Evolutionary conservation across 2,113 vertebrate genomes (phyloP), one percentile per base, ranked within the genome.

Genomic region (Condylura cristata): DNA sequence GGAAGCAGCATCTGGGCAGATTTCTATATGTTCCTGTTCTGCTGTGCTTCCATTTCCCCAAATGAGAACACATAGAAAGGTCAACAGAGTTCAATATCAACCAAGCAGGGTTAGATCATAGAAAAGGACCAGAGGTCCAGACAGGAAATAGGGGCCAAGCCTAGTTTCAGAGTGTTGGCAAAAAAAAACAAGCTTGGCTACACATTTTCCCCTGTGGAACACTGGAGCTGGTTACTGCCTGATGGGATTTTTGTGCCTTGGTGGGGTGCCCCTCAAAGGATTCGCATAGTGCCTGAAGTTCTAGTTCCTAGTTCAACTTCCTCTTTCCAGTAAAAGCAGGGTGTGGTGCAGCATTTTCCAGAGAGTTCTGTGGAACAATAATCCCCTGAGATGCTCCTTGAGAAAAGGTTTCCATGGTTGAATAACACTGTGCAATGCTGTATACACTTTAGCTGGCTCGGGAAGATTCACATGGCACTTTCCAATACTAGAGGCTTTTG

Each of bases 271-370:
- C 37, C 46, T 60, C 2, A 14, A 4, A 6, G 63, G 78, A 70
- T 22, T 51, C 1, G 2, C 1, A 2, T n/a, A 53, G 68, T 11
- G 83, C 79, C 83, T 60, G 34, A 72, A 92, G 58, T 39, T 70
- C 79, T 91, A 89, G 75, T 17, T 89, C 75, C 53, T 32, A 72
- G 65, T 11, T 60, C 80, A 51, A 28, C 88, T 95, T 96, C 97
- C 93, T 97, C 87, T 95, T 96, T 96, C 89, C 95, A 93, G 80
- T 84, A 92, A 87, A 83, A 72, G 41, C 66, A 85, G 96, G 94
- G 95, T 89, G 96, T 96, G 95, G 96, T 61, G 16, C 61, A 60
- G 66, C 92, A 93, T 94, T 96, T 97, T 96, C 95, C 94, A 96
- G 91, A 96, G 91, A 84, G 82, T 93, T 97, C 80, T 80, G 60